Evolutionary conservation across 2,113 vertebrate genomes (phyloP).

Genomic region (Rhynchopsitta pachyrhyncha): DNA sequence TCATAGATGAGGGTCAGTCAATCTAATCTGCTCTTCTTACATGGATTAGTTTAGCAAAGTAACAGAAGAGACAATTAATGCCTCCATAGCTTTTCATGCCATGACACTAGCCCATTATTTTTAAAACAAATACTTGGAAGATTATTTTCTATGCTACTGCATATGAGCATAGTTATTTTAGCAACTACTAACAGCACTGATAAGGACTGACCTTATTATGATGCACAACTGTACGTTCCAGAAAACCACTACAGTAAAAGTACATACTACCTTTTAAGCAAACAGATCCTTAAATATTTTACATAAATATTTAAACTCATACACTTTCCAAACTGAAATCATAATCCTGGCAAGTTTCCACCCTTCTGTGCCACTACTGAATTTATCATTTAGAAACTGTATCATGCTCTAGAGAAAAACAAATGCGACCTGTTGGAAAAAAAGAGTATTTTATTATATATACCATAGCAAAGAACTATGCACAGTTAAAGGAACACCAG

Average conservation of each 20-base stretch:
- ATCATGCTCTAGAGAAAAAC: not conserved
- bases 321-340: not conserved
- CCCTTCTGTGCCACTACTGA: not conserved
- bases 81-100: constrained; percentile 75
- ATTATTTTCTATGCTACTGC: not conserved
- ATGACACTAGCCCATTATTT: constrained; percentile 64
- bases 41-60: constrained; percentile 85
- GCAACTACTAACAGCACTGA: not conserved
- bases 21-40: constrained; percentile 92
- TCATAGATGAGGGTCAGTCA: constrained; percentile 91
- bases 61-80: constrained; percentile 82
- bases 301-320: not conserved
- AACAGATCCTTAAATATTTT: not conserved
- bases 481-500: not conserved
- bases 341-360: not conserved
- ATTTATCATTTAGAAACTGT: not conserved
- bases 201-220: not conserved
- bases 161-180: not conserved
- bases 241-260: constrained; percentile 9
- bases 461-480: not conserved
- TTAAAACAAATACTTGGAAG: constrained; percentile 52
- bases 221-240: not conserved
- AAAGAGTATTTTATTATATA: not conserved
- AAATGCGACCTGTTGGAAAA: not conserved
- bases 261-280: not conserved